Conservation (phyloP, 2,113 vertebrate genomes). For the Barbus barbus region DNA sequence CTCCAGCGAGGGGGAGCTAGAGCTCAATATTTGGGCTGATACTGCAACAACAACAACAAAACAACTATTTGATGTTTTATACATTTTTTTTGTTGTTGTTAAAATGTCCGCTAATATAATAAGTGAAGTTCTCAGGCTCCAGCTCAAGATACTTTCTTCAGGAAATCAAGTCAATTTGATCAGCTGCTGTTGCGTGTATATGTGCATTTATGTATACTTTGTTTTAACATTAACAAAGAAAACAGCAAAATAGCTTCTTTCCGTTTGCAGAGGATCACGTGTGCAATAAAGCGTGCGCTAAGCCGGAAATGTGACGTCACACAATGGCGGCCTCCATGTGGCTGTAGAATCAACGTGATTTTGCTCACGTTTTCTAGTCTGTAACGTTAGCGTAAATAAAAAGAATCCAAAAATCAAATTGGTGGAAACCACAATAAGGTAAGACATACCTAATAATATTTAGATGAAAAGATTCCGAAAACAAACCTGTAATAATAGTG, state of each 20-base stretch:
- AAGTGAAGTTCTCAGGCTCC: neutral
- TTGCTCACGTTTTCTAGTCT: neutral
- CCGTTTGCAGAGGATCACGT: too few relatives aligned
- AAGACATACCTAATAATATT: neutral
- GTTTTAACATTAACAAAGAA: neutral
- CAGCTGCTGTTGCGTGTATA: neutral
- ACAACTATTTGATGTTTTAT: too few relatives aligned
- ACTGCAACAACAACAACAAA: too few relatives aligned
- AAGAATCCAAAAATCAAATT: neutral
- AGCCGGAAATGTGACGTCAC: conserved; percentile 21
- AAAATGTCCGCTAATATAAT: too few relatives aligned
- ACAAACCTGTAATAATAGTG: too few relatives aligned
- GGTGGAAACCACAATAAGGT: neutral
- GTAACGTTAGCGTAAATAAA: neutral
- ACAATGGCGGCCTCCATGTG: conserved; percentile 44
- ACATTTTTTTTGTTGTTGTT: too few relatives aligned
- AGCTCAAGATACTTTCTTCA: neutral
- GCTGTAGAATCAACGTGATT: conserved; percentile 45
- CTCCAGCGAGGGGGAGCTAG: too few relatives aligned
- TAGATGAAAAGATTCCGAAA: too few relatives aligned
- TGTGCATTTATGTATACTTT: neutral
- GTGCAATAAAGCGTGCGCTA: conserved; percentile 38
- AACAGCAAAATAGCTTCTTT: neutral
- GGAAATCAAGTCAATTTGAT: neutral
- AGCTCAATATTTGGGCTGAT: too few relatives aligned